These are phyloP conservation scores for Agapornis roseicollis DNA, from an alignment of 2,113 vertebrate genomes.

Conservation along the genomic window DNA sequence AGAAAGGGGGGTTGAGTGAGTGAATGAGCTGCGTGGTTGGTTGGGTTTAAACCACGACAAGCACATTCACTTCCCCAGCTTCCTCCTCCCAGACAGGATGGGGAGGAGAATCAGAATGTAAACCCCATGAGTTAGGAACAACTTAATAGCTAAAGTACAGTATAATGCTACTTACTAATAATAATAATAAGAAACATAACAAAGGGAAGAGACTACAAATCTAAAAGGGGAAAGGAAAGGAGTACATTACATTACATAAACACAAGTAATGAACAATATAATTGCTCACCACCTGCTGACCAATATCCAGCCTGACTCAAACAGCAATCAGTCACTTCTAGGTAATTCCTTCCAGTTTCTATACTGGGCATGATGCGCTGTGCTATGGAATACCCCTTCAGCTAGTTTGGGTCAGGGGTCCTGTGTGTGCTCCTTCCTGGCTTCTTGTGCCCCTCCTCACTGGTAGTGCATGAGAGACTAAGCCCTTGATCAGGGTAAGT, in stretches of 20 bases:
- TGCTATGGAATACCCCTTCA: neutral
- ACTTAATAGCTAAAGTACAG: neutral
- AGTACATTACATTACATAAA: neutral
- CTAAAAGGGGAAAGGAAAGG: neutral
- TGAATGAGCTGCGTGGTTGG: too few relatives aligned
- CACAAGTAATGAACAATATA: neutral
- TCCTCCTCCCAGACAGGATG: neutral
- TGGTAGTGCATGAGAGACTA: neutral
- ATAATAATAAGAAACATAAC: rapidly evolving
- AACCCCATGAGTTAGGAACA: neutral
- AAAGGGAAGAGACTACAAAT: neutral
- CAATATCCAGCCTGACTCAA: neutral
- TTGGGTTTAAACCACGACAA: too few relatives aligned
- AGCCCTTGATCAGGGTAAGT: neutral
- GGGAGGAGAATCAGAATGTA: neutral
- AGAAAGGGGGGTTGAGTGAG: too few relatives aligned
- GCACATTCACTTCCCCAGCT: neutral
- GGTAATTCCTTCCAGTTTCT: neutral
- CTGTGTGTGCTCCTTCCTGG: neutral
- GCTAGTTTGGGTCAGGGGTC: neutral
- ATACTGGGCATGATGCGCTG: neutral
- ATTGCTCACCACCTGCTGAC: neutral
- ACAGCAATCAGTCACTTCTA: neutral
- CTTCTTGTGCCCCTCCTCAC: neutral
- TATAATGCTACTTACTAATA: neutral